Evolutionary conservation across 1,140 invertebrate species (phyloP).

Genomic region (Cherax destructor): DNA sequence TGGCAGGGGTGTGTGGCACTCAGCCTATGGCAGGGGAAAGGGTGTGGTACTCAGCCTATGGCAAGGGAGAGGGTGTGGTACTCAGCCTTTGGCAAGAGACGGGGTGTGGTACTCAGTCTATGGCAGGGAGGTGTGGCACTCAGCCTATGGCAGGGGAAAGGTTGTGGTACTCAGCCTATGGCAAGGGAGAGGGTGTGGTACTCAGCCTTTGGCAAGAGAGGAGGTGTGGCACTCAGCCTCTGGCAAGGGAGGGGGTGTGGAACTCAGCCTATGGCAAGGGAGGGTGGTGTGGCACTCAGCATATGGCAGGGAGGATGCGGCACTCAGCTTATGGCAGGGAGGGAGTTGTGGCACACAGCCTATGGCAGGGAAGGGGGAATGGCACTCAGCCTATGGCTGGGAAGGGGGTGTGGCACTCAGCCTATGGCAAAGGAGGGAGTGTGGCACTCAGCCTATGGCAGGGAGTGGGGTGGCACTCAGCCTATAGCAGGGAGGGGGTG

Average conservation of each 20-base stretch:
- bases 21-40: constrained; percentile 26
- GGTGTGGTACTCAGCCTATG: too few relatives aligned
- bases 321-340: too few relatives aligned
- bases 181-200: neutral
- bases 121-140: neutral
- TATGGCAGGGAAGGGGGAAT: neutral
- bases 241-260: neutral
- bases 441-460: too few relatives aligned
- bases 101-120: too few relatives aligned
- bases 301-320: too few relatives aligned
- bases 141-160: neutral
- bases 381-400: neutral
- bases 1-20: neutral
- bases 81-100: too few relatives aligned
- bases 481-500: neutral
- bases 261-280: constrained; percentile 42
- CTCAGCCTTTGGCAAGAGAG: too few relatives aligned
- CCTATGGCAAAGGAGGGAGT: neutral
- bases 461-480: neutral
- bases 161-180: too few relatives aligned
- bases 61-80: too few relatives aligned
- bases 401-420: too few relatives aligned
- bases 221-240: neutral
- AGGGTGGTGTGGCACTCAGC: too few relatives aligned
- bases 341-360: too few relatives aligned